Evolutionary conservation across 1,140 invertebrate genomes (phyloP).

Genomic region (Aphis craccivora): DNA sequence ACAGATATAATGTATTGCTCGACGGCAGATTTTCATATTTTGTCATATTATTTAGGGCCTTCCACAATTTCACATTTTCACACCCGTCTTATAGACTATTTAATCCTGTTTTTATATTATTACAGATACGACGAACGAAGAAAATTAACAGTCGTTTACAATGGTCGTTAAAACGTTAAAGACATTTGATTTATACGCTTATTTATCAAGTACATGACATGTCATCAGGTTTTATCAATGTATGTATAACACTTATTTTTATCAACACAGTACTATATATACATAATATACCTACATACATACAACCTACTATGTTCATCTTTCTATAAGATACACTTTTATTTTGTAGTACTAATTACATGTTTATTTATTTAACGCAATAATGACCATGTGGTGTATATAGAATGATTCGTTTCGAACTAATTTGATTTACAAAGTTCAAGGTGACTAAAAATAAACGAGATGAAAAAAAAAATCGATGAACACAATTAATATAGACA

Average conservation of each 20-base stretch:
- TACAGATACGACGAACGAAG: neutral
- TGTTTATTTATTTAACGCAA: too few species aligned
- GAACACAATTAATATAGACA: neutral
- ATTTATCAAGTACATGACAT: neutral
- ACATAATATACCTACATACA: neutral
- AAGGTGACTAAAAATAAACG: constrained; percentile 2
- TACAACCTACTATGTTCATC: too few species aligned
- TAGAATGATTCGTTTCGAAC: neutral
- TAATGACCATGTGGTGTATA: neutral
- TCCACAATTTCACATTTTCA: neutral
- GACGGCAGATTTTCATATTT: neutral
- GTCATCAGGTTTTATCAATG: neutral
- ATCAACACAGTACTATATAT: neutral
- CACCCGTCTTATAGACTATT: neutral
- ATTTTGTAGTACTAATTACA: neutral
- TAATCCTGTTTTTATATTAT: neutral
- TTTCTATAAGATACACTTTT: neutral
- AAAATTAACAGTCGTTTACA: neutral
- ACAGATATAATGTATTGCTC: neutral
- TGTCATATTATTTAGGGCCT: neutral
- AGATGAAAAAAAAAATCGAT: neutral
- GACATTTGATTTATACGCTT: neutral
- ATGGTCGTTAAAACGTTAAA: neutral
- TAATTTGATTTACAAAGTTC: constrained; percentile 8
- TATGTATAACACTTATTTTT: neutral